Base-by-base conservation (phyloP, 2,113 vertebrate species). In the Pelecanus crispus region DNA sequence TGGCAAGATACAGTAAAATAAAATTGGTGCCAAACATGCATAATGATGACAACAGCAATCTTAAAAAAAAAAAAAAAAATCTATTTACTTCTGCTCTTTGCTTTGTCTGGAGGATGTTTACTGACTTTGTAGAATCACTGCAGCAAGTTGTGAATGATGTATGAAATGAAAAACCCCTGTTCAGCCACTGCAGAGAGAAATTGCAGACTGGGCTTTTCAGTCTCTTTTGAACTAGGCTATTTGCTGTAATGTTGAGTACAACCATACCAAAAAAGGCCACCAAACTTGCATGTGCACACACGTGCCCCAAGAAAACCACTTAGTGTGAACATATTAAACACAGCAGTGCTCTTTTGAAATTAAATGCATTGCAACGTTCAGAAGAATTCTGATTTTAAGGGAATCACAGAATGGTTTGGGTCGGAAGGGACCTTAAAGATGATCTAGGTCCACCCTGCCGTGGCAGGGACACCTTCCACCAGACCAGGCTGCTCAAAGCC, bases 101-200 rank as follows among this genome's bases (percentile, higher is more conserved):
- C 55, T 78, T 59, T 65, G 53, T 67, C 62, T 63, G 56, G 65
- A 49, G 62, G 77, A 83, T 45, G 50, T 7, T 29, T 11, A 32
- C 36, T 36, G 50, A 29, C 50, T 85, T 25, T 11, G 25, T 56
- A 58, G 87, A 88, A 45, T 40, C 40, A 45, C 87, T 75, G 75
- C 72, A 71, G 85, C 63, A 13, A 18, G 77, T n/a, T 44, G 74
- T 55, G 82, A 94, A 86, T 90, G 94, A 88, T 88, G 71, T 70
- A 92, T 88, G 83, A 82, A 91, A 94, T 71, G 75, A 62, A 40
- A 92, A 66, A 8, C 3, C n/a, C 22, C 47, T 29, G 18, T 58
- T 82, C 71, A 56, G 34, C 44, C 47, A 44, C 55, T 63, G 71
- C 29, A 47, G 86, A 70, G 78, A 70, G 67, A 78, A 72, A 44